phyloP scores from a whole-genome alignment of 2,888 invertebrate genomes.

The Drosophila testacea region DNA sequence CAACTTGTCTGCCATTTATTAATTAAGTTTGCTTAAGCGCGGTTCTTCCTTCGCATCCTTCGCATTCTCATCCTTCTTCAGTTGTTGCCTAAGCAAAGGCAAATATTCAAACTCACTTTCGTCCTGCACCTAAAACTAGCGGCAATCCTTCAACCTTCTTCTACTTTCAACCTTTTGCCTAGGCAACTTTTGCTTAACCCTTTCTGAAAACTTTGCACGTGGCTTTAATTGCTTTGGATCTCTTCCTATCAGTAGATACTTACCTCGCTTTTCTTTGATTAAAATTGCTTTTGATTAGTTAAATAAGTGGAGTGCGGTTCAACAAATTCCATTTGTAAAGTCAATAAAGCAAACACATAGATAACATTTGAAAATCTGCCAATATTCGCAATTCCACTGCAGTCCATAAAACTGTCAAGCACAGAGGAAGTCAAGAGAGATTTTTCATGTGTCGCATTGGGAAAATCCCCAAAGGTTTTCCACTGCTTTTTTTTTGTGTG shows the following conservation, averaged over 20 bases:
- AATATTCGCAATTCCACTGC: conserved; percentile 44
- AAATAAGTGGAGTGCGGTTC: conserved; percentile 62
- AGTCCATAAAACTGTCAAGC: conserved; percentile 65
- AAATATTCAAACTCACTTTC: conserved; percentile 28
- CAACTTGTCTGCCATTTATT: conserved; percentile 63
- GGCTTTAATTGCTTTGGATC: conserved; percentile 75
- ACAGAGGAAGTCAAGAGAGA: conserved; percentile 32
- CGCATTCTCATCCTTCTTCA: conserved; percentile 13
- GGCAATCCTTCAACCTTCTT: conserved; percentile 50
- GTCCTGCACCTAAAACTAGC: conserved; percentile 58
- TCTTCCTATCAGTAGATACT: no score
- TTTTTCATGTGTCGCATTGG: conserved; percentile 26
- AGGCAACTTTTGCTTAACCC: conserved; percentile 70
- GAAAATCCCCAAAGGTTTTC: conserved; percentile 42
- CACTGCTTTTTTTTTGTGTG: not conserved
- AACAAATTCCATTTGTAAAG: conserved; percentile 56
- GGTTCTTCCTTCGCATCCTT: conserved; percentile 23
- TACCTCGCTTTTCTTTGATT: conserved; percentile 60
- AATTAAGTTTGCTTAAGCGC: conserved; percentile 74
- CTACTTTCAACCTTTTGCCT: conserved; percentile 20
- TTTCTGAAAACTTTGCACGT: conserved; percentile 72
- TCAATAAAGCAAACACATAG: conserved; percentile 55
- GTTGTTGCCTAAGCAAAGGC: conserved; percentile 49
- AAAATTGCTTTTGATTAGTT: conserved; percentile 79
- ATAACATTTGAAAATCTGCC: conserved; percentile 32